Evolutionary conservation across 1,140 invertebrate genomes (phyloP).

Genomic region (Adoxophyes honmai): DNA sequence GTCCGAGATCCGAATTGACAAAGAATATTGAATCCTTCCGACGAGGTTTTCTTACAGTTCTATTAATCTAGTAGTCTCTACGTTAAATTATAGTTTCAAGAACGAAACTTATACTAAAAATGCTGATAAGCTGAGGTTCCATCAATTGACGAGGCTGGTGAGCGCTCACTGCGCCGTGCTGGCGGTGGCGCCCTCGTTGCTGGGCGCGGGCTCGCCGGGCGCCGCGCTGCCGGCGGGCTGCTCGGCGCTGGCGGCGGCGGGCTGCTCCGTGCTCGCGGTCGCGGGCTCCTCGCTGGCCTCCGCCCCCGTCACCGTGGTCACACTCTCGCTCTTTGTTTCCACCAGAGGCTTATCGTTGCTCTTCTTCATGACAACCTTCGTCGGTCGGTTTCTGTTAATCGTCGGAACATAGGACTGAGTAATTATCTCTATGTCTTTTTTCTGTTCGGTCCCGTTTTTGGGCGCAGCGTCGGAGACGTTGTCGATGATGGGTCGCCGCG

Average conservation of each 20-base stretch:
- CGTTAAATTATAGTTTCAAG: conserved; percentile 65
- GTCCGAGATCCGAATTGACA: conserved; percentile 46
- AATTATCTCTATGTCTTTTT: conserved; percentile 68
- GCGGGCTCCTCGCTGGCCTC: not conserved
- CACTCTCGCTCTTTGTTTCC: conserved; percentile 21
- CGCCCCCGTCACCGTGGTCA: not conserved
- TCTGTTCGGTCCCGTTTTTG: conserved; percentile 46
- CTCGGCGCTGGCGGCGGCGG: not conserved
- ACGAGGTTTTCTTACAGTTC: conserved; percentile 31
- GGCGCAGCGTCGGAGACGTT: conserved; percentile 50
- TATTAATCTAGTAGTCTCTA: conserved; percentile 68
- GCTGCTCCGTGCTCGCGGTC: not conserved
- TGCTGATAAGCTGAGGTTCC: conserved; percentile 62
- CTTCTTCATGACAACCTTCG: conserved; percentile 58
- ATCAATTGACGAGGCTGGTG: conserved; percentile 21
- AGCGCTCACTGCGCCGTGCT: conserved; percentile 42
- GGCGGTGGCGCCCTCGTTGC: conserved; percentile 19
- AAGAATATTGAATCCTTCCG: conserved; percentile 39
- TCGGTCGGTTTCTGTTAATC: conserved; percentile 46
- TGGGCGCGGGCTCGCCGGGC: too few species aligned
- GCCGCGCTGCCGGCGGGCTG: too few species aligned
- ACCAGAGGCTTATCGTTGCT: conserved; percentile 35
- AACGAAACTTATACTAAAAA: conserved; percentile 67
- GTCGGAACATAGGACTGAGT: conserved; percentile 61
- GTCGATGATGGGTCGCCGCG: conserved; percentile 60